Evolutionary conservation across 2,797 vertebrate genomes (phyloP).

Genomic region (Argentina silus): DNA sequence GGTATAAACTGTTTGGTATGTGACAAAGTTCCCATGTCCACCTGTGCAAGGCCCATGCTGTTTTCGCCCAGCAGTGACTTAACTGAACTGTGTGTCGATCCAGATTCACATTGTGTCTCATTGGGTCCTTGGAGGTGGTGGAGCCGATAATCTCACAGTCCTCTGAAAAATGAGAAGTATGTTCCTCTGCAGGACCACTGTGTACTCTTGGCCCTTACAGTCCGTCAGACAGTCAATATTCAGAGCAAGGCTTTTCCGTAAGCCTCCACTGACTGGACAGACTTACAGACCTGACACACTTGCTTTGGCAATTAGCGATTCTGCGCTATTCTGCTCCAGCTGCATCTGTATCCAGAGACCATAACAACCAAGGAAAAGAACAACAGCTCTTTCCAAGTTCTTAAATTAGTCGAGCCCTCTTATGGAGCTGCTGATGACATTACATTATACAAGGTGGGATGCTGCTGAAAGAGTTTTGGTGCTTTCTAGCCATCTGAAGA

Average conservation of each 20-base stretch:
- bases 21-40: slow-evolving; percentile 42
- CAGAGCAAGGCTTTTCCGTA: slow-evolving; percentile 23
- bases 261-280: slow-evolving; percentile 24
- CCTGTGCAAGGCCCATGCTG: slow-evolving; percentile 30
- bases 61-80: slow-evolving; percentile 48
- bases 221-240: slow-evolving; percentile 22
- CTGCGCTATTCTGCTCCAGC: slow-evolving; percentile 18
- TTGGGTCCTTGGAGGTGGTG: slow-evolving; percentile 27
- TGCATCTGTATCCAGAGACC: slow-evolving; percentile 22
- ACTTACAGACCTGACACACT: slow-evolving; percentile 26
- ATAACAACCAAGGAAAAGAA: slow-evolving; percentile 5
- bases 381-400: slow-evolving; percentile 9
- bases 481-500: not conserved
- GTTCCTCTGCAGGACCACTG: slow-evolving; percentile 26
- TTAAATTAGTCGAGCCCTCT: not conserved
- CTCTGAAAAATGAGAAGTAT: slow-evolving; percentile 55
- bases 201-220: slow-evolving; percentile 24
- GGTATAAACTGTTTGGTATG: slow-evolving; percentile 24
- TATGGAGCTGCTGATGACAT: not conserved
- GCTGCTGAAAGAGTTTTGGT: not conserved
- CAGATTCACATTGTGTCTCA: slow-evolving; percentile 26
- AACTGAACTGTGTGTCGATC: slow-evolving; percentile 43
- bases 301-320: slow-evolving; percentile 44
- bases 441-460: not conserved
- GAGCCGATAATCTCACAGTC: slow-evolving; percentile 33